Conservation (phyloP, 2,113 vertebrate genomes). For the Brachypodius melanocephalos region DNA sequence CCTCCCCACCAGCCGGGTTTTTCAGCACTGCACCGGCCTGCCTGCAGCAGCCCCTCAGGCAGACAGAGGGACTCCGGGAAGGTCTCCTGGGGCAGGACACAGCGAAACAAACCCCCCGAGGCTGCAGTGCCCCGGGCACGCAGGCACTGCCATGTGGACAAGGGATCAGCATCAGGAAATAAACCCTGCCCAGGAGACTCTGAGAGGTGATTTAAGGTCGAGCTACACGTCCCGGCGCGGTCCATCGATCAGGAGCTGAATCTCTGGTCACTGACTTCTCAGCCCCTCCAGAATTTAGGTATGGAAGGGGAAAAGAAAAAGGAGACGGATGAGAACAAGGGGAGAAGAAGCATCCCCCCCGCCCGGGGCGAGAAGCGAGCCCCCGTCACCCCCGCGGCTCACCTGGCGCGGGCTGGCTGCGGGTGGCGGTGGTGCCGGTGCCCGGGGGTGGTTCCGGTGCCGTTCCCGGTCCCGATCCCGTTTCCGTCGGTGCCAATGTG, state of each 20-base stretch:
- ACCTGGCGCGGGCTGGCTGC: neutral
- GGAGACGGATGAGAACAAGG: neutral
- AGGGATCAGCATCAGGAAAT: neutral
- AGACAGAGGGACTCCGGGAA: neutral
- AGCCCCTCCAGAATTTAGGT: neutral
- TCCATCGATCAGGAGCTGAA: neutral
- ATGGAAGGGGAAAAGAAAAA: neutral
- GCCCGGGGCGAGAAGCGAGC: neutral
- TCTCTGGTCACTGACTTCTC: neutral
- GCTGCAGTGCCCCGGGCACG: rapidly evolving
- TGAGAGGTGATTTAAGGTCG: neutral
- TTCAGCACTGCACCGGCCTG: neutral
- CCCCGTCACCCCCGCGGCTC: neutral
- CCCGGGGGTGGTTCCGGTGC: neutral
- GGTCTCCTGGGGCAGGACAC: neutral
- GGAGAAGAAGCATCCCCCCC: rapidly evolving
- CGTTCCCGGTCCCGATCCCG: rapidly evolving
- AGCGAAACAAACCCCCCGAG: neutral
- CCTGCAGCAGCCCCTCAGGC: neutral
- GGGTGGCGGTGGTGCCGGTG: neutral
- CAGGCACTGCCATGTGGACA: neutral
- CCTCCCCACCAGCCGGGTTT: rapidly evolving
- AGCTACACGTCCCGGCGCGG: rapidly evolving
- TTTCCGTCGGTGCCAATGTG: neutral
- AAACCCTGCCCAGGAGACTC: rapidly evolving